These are phyloP conservation scores for Typhlomys cinereus DNA, from an alignment of 2,113 vertebrate genomes.

Conservation along the genomic window DNA sequence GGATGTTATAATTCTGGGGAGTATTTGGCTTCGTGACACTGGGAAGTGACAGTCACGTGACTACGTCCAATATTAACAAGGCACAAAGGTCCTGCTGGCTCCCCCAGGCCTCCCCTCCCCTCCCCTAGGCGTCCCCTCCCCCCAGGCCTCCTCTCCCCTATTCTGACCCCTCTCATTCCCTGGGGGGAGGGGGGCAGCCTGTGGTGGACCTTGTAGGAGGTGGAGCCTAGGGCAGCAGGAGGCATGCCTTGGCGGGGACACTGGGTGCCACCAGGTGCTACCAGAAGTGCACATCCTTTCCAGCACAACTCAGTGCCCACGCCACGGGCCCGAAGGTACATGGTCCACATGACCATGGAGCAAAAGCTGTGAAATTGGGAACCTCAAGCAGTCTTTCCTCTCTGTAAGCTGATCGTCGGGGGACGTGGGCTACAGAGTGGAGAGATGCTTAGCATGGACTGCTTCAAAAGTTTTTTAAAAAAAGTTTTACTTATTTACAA, in stretches of 20 bases:
- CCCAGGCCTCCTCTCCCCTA: too few relatives aligned
- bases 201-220: too few relatives aligned
- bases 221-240: neutral
- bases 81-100: neutral
- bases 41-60: neutral
- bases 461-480: too few relatives aligned
- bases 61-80: neutral
- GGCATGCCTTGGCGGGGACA: neutral
- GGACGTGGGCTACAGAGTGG: neutral
- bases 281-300: too few relatives aligned
- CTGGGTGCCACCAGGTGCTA: too few relatives aligned
- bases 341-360: neutral
- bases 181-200: too few relatives aligned
- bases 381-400: neutral
- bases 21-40: neutral
- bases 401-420: neutral
- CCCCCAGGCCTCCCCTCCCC: neutral
- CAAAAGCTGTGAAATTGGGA: neutral
- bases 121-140: fast-evolving
- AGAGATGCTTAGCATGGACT: too few relatives aligned
- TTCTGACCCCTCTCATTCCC: too few relatives aligned
- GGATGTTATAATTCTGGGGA: neutral
- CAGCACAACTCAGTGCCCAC: fast-evolving
- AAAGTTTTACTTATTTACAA: too few relatives aligned
- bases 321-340: neutral